Base-by-base conservation (phyloP, 1,140 invertebrate species). In the Neodiprion fabricii region DNA sequence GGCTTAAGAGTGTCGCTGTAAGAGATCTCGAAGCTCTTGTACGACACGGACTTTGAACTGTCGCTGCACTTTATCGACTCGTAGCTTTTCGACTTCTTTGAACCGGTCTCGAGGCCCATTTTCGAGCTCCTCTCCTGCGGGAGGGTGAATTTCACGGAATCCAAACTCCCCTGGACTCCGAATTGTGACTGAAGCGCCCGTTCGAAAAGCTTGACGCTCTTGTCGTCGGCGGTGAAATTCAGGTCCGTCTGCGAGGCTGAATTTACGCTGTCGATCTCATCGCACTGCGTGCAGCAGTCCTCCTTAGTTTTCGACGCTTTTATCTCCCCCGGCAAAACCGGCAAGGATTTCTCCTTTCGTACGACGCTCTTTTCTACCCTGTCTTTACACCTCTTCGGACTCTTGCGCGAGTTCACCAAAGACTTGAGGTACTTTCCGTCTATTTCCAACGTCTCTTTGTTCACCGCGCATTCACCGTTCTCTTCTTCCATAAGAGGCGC, bases 71-170 rank as follows among this genome's bases (percentile, higher is more conserved):
- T 89, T 28, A 89, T 84, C 3, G 82, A 87, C 40, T 89, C 87
- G 71, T 82, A 88, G 61, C 87, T 89, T 73, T 88, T 89, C 0
- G 86, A 89, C 48, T 88, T 89, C 50, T 88, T 87, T 1, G 85
- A 82, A 68, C 83, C 80, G 7, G 80, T 76, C 53, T 83, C 79
- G 48, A 80, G 82, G 28, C 28, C 28, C 28, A 40, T 40, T 1
- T 74, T 17, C 23, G 75, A 40, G 14, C 50, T 3, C 71, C 70
- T 75, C 28, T 78, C 67, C 1, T 17, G 74, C 0, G 75, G 53
- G 11, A 82, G 78, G 9, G 77, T 79, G 1, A 81, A 74, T 40
- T 82, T 83, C 5, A 89, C 86, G 7, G 86, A 88, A 53, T 89
- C 87, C 0, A 88, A 71, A 48, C 86, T 88, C 1, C 87, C 86